Evolutionary conservation across 2,113 vertebrate species (phyloP), one percentile per base, ranked within the genome.

Genomic region (Myrmecophaga tridactyla): DNA sequence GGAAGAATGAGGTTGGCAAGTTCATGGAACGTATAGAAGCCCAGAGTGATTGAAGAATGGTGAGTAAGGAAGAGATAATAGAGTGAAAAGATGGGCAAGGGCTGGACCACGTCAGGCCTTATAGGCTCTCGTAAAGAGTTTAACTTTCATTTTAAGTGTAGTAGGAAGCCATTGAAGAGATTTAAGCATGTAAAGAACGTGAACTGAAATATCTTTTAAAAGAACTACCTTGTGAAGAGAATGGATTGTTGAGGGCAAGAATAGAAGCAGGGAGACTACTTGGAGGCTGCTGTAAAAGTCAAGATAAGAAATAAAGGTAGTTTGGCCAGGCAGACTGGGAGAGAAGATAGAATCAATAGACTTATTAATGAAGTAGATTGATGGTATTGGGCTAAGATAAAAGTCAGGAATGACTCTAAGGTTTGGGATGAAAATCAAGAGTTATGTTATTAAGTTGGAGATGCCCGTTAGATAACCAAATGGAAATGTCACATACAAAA

Each of bases 151-250:
- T 53, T 78, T 72, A 53, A 94, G 58, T 89, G 48, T 86, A 58
- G 39, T 3, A 91, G 67, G 20, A 82, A 72, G 56, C 48, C 65
- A 46, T 21, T 58, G 29, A 73, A 89, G 80, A 88, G 3, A 69
- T 92, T 41, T 89, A 76, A 77, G 46, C 51, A 90, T 78, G 12
- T 63, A 41, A 86, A 53, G 36, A 27, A 76, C 34, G 63, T 70
- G 53, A 94, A 70, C 65, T 78, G 41, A 83, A 78, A 67, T 83
- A 70, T 78, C 10, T 83, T 77, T 62, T 87, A 85, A 92, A 92
- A 84, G 80, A 58, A 87, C 46, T n/a, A n/a, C 65, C 7, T 17
- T 94, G 21, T 43, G 20, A 31, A 31, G 65, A 90, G n/a, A 88
- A 17, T 77, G n/a, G 34, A 63, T 92, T 84, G 34, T 77, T 63